Conservation (phyloP, 2,113 vertebrate species). For the Paramormyrops kingsleyae region DNA sequence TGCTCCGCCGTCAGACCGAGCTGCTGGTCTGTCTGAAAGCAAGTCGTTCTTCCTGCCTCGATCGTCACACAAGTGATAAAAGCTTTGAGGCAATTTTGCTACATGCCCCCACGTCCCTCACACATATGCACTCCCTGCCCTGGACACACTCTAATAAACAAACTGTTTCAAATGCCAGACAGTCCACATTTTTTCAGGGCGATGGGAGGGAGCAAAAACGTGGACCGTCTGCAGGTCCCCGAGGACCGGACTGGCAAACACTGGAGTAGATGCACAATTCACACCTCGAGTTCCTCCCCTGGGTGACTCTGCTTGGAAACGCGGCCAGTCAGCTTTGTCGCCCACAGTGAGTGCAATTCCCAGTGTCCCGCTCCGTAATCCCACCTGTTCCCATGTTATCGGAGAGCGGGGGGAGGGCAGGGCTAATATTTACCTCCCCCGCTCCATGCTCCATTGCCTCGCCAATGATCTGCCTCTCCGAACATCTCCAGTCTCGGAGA, state of each 20-base stretch:
- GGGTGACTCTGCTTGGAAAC: neutral
- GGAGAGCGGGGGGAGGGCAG: neutral
- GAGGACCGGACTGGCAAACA: neutral
- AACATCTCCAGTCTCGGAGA: neutral
- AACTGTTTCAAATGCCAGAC: neutral
- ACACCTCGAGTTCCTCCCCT: neutral
- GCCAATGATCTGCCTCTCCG: neutral
- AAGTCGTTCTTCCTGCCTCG: neutral
- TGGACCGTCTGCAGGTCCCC: neutral
- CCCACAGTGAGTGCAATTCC: neutral
- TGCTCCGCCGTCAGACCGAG: neutral
- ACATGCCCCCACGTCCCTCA: neutral
- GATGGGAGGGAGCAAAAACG: neutral
- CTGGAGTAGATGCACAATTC: neutral
- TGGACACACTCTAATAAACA: neutral
- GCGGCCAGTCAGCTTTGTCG: neutral
- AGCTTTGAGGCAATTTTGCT: neutral
- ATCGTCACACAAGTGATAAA: neutral
- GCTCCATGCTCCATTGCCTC: slow-evolving; percentile 2
- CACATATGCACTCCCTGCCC: neutral
- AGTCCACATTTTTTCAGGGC: neutral
- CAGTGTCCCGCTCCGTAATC: neutral
- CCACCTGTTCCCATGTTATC: neutral
- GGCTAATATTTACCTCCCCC: slow-evolving; percentile 4
- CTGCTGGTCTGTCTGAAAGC: neutral